Conservation (phyloP, 1,140 invertebrate species). For the Macrobrachium rosenbergii region DNA sequence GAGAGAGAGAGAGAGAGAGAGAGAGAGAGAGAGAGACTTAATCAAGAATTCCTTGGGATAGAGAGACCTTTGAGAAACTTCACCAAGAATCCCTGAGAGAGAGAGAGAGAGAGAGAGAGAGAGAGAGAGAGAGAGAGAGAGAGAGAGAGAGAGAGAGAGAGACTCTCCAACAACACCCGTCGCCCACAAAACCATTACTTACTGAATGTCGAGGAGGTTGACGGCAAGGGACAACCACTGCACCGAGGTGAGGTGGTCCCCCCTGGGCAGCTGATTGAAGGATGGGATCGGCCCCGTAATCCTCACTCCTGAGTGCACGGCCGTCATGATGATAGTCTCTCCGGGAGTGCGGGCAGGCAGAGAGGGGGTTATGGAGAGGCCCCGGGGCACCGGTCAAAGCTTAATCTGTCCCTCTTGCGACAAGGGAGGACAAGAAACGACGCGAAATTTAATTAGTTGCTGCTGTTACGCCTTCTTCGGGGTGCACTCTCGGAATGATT, state of each 20-base stretch:
- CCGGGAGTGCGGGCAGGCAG: neutral
- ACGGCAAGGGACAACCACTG: constrained; percentile 65
- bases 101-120: constrained; percentile 49
- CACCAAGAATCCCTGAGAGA: constrained; percentile 13
- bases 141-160: constrained; percentile 40
- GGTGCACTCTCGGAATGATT: too few species aligned
- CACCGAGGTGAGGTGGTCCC: constrained; percentile 64
- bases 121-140: constrained; percentile 47
- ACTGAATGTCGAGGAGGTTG: constrained; percentile 63
- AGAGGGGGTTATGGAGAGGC: neutral
- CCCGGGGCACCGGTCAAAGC: neutral
- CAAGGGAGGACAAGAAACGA: too few species aligned
- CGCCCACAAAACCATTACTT: neutral
- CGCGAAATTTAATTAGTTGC: too few species aligned
- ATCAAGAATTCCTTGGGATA: too few species aligned
- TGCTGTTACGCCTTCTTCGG: too few species aligned
- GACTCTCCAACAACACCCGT: neutral
- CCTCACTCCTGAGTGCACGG: constrained; percentile 46
- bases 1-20: constrained; percentile 4
- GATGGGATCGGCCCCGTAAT: constrained; percentile 41
- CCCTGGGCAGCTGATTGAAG: constrained; percentile 57
- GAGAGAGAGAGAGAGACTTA: neutral
- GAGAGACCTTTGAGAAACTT: neutral
- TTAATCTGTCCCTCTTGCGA: too few species aligned
- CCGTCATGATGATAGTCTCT: constrained; percentile 40